Percentiles rank a stretch among this genome's conserved stretches.
These are phyloP conservation scores for Mirounga angustirostris DNA, from an alignment of 2,113 vertebrate species.

Conservation along the genomic window DNA sequence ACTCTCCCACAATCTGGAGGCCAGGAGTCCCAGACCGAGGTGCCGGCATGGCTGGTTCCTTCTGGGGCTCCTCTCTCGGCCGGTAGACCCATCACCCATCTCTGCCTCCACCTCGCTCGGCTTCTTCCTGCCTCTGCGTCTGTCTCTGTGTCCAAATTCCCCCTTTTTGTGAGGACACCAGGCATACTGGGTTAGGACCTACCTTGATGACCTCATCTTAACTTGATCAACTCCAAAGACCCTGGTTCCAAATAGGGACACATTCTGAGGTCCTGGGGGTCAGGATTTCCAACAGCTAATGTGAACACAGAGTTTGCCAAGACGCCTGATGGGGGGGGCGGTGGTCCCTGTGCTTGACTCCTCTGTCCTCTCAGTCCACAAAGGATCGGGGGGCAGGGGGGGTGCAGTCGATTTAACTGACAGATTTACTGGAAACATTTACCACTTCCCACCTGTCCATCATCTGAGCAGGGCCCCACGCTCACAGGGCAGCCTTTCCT, in stretches of 20 bases:
- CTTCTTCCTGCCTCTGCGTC: neutral
- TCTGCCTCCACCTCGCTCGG: neutral
- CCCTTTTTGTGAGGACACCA: neutral
- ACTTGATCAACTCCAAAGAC: neutral
- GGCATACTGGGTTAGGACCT: neutral
- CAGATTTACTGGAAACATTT: neutral
- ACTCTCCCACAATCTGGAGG: neutral
- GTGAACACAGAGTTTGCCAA: neutral
- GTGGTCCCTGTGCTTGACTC: neutral
- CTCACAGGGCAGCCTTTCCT: neutral
- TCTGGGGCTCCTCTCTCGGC: neutral
- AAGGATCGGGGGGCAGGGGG: accelerated
- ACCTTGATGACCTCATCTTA: neutral
- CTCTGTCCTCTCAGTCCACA: no score
- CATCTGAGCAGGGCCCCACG: neutral
- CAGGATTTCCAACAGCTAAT: neutral
- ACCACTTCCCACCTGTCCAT: neutral
- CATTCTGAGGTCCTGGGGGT: neutral
- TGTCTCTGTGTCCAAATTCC: neutral
- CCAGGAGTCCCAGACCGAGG: neutral
- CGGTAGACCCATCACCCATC: neutral
- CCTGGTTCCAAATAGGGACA: neutral
- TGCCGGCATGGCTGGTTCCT: neutral
- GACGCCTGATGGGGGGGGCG: no score
- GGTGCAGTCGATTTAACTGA: accelerated